Evolutionary conservation across 2,888 invertebrate species (phyloP), one percentile per base, ranked within the genome.

Genomic region (Smittia aterrima): DNA sequence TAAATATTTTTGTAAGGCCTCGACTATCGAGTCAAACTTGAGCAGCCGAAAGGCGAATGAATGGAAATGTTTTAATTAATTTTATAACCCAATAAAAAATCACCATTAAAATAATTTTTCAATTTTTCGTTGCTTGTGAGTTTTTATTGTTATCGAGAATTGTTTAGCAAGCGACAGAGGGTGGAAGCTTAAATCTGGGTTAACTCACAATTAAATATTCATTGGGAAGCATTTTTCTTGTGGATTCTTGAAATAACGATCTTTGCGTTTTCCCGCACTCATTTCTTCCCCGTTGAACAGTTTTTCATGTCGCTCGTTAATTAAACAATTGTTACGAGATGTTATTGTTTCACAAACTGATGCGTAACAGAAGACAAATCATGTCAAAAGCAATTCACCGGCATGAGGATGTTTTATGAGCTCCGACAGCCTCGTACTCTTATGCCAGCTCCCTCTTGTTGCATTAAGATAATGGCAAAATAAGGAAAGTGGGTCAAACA

Each of bases 181-280:
- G 58, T 22, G 58, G 58, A 47, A 22, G 58, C 2, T 2, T 2
- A 22, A 58, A 58, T 58, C 58, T 58, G 22, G 58, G 22, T 22
- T 58, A 58, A 58, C n/a, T n/a, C 7, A 18, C 58, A 58, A 58
- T 58, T 58, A 58, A 58, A 58, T 58, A 58, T 58, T 58, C 58
- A 58, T 58, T 58, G 58, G 7, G 13, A 4, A 58, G 22, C 20
- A 58, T 11, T 18, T 58, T 58, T n/a, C 58, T 58, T 58, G 32
- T 47, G 18, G 22, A 58, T 58, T 58, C n/a, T n/a, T n/a, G n/a
- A n/a, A 58, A 22, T 22, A 22, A 58, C 22, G 58, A 58, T 7
- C 13, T 11, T 13, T 47, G 11, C 13, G 38, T 38, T 38, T 38
- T 38, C n/a, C 16, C n/a, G 47, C 47, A n/a, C n/a, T 47, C n/a